Base-by-base conservation (phyloP, 1,140 invertebrate species). In the Melanaphis sacchari region DNA sequence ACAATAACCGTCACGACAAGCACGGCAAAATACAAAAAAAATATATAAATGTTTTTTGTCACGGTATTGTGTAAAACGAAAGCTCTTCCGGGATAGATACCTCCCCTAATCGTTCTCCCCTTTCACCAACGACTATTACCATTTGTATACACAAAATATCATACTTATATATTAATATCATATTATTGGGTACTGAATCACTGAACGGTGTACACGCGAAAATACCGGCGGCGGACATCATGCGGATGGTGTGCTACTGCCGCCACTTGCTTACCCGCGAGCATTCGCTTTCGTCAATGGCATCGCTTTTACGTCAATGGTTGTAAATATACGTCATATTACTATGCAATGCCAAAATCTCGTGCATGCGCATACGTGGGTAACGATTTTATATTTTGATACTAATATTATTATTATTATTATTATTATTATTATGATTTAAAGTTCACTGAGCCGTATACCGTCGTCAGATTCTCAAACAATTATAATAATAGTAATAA, bases 271-370 rank as follows among this genome's bases (percentile, higher is more conserved):
- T 52, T 24, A 22, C 15, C 11, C 36, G 38, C 11, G 36, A n/a
- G 52, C 31, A 38, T 54, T 40, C 88, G 52, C 31, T 59, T 43
- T 90, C 21, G 88, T 59, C 88, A 90, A 90, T 90, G 88, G 52
- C 88, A 41, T 90, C 38, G 88, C 59, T 24, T 90, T 59, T 59
- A 54, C 36, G 88, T 40, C 49, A 90, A 54, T 40, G 88, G 46
- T 36, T 36, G 49, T 89, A 52, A n/a, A 38, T 0, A 52, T 5
- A 89, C 87, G n/a, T 26, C 46, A 24, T 36, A 26, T 21, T 31
- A 41, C 46, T 18, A 11, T 26, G 38, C 88, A 54, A 54, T 90
- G 88, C 88, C 49, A 90, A 90, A 90, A 90, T 54, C 1, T 54
- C 24, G 24, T 24, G 24, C 36, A 41, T 38, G 4, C 36, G 24